phyloP scores from a whole-genome alignment of 2,797 vertebrate species.

The Bovichtus diacanthus region DNA sequence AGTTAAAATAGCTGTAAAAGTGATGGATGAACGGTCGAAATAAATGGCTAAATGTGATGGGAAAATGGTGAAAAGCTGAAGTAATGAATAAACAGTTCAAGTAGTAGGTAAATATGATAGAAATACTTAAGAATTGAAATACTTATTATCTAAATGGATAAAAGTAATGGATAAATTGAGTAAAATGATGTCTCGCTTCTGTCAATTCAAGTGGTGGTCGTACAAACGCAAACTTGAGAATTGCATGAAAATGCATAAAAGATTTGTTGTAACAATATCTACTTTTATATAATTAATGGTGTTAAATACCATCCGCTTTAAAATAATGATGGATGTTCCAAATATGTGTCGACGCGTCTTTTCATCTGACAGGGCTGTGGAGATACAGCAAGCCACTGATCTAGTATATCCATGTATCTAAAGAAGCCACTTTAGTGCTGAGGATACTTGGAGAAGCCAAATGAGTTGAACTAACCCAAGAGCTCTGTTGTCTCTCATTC shows the following conservation, averaged over 20 bases:
- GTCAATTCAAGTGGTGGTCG: background rate
- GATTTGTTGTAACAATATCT: background rate
- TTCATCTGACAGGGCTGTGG: background rate
- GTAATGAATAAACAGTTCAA: background rate
- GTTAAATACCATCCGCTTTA: background rate
- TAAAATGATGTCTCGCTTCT: background rate
- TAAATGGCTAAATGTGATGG: background rate
- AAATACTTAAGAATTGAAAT: background rate
- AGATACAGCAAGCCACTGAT: background rate
- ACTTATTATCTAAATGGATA: background rate
- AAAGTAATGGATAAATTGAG: background rate
- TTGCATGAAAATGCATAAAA: background rate
- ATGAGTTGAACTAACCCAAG: slow-evolving; percentile 54
- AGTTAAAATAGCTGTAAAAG: background rate
- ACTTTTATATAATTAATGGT: background rate
- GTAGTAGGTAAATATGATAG: background rate
- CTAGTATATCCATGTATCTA: background rate
- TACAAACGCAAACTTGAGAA: background rate
- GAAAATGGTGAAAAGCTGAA: background rate
- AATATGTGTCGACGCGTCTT: background rate
- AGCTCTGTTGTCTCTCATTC: slow-evolving; percentile 75
- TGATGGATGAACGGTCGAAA: background rate
- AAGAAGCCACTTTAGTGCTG: background rate
- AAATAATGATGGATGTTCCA: background rate
- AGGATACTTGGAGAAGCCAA: background rate